Conservation (phyloP, 64 coral and sea anemone species). For the Porites lutea region DNA sequence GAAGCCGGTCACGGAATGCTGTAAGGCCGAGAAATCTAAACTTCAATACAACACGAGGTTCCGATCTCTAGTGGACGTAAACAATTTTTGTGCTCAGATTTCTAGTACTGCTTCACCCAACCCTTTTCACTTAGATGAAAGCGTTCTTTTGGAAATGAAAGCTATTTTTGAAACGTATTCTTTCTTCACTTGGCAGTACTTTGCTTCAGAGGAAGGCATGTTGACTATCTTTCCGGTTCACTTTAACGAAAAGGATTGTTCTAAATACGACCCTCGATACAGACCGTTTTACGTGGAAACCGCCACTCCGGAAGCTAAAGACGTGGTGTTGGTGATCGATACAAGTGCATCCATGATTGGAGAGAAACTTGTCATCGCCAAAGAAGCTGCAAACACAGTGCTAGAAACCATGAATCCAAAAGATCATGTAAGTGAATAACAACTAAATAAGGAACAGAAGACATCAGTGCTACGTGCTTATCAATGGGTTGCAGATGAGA, state of each 20-base stretch:
- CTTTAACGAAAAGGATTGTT: not conserved
- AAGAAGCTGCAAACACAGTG: conserved; percentile 69
- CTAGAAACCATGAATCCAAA: conserved; percentile 68
- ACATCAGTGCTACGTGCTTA: too few relatives aligned
- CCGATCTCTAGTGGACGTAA: conserved; percentile 10
- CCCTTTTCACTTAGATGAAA: not conserved
- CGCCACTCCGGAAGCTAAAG: conserved; percentile 55
- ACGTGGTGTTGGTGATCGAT: conserved; percentile 72
- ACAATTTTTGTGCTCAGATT: not conserved
- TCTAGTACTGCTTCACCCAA: not conserved
- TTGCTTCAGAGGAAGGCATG: conserved; percentile 45
- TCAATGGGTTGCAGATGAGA: too few relatives aligned
- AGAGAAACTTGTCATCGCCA: conserved; percentile 14
- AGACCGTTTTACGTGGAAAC: conserved; percentile 78
- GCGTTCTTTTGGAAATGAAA: conserved; percentile 23
- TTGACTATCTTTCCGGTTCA: conserved; percentile 16
- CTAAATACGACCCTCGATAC: conserved; percentile 58
- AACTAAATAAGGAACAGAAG: too few relatives aligned
- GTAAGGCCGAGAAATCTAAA: not conserved
- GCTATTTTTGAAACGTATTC: conserved; percentile 10
- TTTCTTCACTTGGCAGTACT: conserved; percentile 57
- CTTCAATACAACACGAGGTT: conserved; percentile 51
- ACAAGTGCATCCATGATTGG: conserved; percentile 59
- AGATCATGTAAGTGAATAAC: conserved; percentile 57
- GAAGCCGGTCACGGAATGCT: conserved; percentile 30